Percentiles rank a stretch among this genome's conserved stretches.
Evolutionary conservation across 2,888 invertebrate genomes (phyloP).

Genomic region (Diarsia brunnea): DNA sequence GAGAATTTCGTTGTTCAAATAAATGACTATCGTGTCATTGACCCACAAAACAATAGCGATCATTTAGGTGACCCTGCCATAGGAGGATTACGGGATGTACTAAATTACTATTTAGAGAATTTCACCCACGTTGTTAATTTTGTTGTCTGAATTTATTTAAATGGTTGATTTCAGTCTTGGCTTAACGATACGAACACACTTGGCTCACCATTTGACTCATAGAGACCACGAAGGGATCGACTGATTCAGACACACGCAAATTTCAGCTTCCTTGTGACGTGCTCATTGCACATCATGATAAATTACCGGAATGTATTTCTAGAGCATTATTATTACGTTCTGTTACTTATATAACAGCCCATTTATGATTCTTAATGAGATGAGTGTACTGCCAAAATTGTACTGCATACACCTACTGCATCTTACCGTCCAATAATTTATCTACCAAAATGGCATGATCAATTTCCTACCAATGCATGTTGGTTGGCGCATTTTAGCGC

Average conservation of each 20-base stretch:
- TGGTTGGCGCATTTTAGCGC: not conserved
- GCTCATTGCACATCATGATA: constrained; percentile 6
- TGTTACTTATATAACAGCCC: constrained; percentile 18
- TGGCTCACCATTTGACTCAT: constrained; percentile 7
- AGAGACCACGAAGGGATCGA: not conserved
- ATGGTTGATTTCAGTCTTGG: constrained; percentile 7
- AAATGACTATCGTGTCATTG: constrained; percentile 4
- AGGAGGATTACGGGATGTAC: not conserved
- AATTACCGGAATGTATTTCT: constrained; percentile 22
- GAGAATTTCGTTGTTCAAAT: constrained; percentile 3
- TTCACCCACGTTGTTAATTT: not conserved
- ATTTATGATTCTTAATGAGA: constrained; percentile 26
- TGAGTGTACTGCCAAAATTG: constrained; percentile 35
- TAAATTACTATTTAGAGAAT: constrained; percentile 32
- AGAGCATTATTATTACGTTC: constrained; percentile 20
- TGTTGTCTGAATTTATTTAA: constrained; percentile 11
- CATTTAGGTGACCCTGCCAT: constrained; percentile 13
- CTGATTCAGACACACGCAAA: constrained; percentile 8
- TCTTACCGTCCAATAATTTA: not conserved
- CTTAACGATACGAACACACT: constrained; percentile 11
- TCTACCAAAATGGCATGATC: constrained; percentile 2
- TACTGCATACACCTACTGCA: not conserved
- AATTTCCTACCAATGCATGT: not conserved
- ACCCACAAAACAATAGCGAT: constrained; percentile 2
- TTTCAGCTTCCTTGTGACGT: constrained; percentile 8